Percentiles rank a stretch among this genome's conserved stretches.
Conservation (phyloP, 2,113 vertebrate species). For the Gasterosteus aculeatus region DNA sequence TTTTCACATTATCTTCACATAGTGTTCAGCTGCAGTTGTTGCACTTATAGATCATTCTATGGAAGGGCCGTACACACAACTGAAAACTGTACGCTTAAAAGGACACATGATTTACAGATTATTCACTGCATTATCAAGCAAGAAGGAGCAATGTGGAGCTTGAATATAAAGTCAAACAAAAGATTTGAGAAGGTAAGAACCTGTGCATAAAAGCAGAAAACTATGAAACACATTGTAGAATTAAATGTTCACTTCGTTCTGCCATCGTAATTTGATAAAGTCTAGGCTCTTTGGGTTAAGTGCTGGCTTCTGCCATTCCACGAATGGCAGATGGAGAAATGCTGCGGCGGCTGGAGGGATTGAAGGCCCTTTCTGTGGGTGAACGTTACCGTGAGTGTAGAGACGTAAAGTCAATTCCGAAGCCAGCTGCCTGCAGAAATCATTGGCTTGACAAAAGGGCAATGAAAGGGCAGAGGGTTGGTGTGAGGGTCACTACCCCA, state of each 20-base stretch:
- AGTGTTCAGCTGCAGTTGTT: background rate
- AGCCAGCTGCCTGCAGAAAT: slow-evolving; percentile 82
- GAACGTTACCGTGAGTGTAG: slow-evolving; percentile 43
- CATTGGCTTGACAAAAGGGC: slow-evolving; percentile 81
- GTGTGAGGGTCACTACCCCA: slow-evolving; percentile 72
- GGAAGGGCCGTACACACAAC: background rate
- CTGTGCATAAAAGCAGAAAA: background rate
- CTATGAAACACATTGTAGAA: background rate
- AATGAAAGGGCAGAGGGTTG: slow-evolving; percentile 80
- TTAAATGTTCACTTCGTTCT: background rate
- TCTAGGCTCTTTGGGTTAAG: background rate
- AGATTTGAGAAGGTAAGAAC: background rate
- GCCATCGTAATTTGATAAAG: background rate
- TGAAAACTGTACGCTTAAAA: background rate
- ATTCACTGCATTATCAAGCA: background rate
- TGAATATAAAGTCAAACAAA: background rate
- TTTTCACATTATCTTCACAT: slow-evolving; percentile 6
- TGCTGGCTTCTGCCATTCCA: slow-evolving; percentile 13
- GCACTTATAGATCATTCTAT: background rate
- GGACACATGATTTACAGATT: background rate
- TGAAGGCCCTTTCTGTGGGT: slow-evolving; percentile 50
- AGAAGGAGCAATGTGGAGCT: background rate
- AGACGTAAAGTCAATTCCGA: slow-evolving; percentile 48
- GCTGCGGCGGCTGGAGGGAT: slow-evolving; percentile 23
- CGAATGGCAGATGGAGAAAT: slow-evolving; percentile 35